Evolutionary conservation across 2,113 vertebrate genomes (phyloP).

Genomic region (Mesitornis unicolor): DNA sequence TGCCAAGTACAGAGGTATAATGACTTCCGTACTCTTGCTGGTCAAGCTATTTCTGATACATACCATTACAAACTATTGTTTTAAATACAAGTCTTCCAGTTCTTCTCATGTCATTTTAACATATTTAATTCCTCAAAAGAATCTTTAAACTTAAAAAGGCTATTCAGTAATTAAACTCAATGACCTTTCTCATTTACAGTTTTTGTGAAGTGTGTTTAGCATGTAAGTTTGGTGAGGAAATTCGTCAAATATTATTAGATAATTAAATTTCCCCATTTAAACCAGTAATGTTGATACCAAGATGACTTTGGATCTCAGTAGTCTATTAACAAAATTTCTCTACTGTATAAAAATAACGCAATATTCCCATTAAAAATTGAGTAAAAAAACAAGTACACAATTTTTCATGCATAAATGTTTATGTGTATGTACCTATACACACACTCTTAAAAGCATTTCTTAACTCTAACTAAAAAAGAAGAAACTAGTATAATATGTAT

Average conservation of each 20-base stretch:
- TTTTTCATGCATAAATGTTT: not conserved
- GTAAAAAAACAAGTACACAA: not conserved
- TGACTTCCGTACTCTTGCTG: too few relatives aligned
- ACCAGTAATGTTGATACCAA: not conserved
- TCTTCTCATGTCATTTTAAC: not conserved
- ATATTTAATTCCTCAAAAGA: not conserved
- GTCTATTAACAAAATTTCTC: not conserved
- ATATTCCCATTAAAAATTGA: not conserved
- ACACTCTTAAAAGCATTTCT: not conserved
- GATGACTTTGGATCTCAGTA: not conserved
- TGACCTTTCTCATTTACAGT: not conserved
- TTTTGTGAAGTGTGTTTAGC: not conserved
- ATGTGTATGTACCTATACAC: not conserved
- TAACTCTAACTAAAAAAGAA: not conserved
- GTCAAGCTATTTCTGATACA: too few relatives aligned
- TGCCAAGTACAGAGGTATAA: too few relatives aligned
- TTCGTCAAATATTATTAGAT: not conserved
- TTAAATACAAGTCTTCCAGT: not conserved
- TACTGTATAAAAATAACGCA: not conserved
- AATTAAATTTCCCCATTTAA: not conserved
- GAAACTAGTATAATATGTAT: not conserved
- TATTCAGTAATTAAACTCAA: not conserved
- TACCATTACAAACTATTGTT: not conserved
- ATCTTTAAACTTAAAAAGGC: not conserved
- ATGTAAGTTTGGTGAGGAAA: not conserved